These are phyloP conservation scores for Plectrocnemia conspersa DNA, from an alignment of 1,140 invertebrate species.

Conservation along the genomic window DNA sequence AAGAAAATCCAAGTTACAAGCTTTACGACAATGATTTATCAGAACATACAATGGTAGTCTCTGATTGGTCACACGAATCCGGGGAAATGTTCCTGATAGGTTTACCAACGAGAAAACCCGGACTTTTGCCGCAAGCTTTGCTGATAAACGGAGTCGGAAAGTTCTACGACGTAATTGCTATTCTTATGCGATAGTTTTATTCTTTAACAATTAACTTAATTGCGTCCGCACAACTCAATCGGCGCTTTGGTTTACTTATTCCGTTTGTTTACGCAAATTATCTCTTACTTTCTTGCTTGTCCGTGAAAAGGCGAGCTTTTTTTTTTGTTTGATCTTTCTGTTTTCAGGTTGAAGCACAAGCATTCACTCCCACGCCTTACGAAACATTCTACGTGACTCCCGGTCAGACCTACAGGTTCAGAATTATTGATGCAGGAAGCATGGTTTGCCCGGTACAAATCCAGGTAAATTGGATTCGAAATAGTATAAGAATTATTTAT, in stretches of 20 bases:
- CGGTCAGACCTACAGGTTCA: constrained; percentile 53
- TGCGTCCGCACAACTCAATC: too few species aligned
- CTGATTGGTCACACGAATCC: constrained; percentile 39
- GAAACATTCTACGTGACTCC: constrained; percentile 35
- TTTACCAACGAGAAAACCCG: constrained; percentile 26
- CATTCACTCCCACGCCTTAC: constrained; percentile 7
- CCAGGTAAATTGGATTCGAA: too few species aligned
- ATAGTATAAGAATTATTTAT: too few species aligned
- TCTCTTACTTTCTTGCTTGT: too few species aligned
- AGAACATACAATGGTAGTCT: constrained; percentile 40
- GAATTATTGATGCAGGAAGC: constrained; percentile 55
- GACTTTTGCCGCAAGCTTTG: constrained; percentile 47
- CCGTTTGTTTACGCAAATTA: too few species aligned
- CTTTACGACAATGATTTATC: constrained; percentile 45
- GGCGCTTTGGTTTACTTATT: too few species aligned
- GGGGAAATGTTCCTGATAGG: constrained; percentile 38
- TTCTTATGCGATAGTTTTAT: too few species aligned
- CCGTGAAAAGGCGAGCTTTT: too few species aligned
- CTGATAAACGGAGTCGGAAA: constrained; percentile 55
- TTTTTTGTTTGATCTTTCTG: too few species aligned
- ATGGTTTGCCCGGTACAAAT: constrained; percentile 53
- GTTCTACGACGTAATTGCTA: constrained; percentile 36
- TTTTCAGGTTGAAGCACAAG: constrained; percentile 4
- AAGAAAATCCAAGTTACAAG: constrained; percentile 38
- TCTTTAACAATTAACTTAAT: too few species aligned